phyloP scores from a whole-genome alignment of 2,888 invertebrate species.

The Agapostemon virescens region DNA sequence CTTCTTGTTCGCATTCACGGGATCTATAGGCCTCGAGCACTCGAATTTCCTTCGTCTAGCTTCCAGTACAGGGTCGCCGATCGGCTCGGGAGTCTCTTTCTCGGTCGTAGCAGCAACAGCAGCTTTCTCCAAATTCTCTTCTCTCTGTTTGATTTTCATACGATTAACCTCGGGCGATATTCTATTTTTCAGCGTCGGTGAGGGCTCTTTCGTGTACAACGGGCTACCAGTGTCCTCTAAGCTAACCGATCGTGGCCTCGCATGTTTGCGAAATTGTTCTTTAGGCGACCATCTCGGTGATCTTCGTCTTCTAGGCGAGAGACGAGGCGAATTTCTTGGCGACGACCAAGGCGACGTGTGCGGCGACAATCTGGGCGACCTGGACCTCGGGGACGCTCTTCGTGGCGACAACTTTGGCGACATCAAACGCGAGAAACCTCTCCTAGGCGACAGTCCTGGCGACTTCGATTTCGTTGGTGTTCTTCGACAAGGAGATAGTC shows the following conservation, averaged over 20 bases:
- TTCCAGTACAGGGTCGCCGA: constrained; percentile 81
- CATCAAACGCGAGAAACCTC: constrained; percentile 55
- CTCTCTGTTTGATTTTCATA: constrained; percentile 53
- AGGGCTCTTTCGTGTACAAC: constrained; percentile 53
- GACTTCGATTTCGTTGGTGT: constrained; percentile 65
- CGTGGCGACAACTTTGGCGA: constrained; percentile 60
- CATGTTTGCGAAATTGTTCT: constrained; percentile 66
- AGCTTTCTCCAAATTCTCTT: constrained; percentile 59
- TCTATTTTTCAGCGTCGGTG: constrained; percentile 60
- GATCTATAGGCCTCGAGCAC: constrained; percentile 79
- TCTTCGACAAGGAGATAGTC: constrained; percentile 52
- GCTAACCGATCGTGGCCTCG: constrained; percentile 61
- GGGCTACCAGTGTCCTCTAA: constrained; percentile 60
- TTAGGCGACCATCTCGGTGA: constrained; percentile 72
- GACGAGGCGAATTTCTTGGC: constrained; percentile 69
- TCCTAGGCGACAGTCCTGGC: constrained; percentile 68
- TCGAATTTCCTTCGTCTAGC: constrained; percentile 82
- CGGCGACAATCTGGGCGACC: constrained; percentile 68
- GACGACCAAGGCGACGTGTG: constrained; percentile 70
- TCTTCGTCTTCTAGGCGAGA: constrained; percentile 69
- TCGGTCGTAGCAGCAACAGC: constrained; percentile 10
- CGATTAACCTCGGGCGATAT: constrained; percentile 54
- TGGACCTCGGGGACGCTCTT: constrained; percentile 58
- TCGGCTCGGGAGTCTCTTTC: constrained; percentile 62
- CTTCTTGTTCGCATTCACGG: constrained; percentile 81